A percentile compares a stretch with the other conserved stretches of the same genome.
phyloP scores from a whole-genome alignment of 2,113 vertebrate genomes.

The Macaca fascicularis region DNA sequence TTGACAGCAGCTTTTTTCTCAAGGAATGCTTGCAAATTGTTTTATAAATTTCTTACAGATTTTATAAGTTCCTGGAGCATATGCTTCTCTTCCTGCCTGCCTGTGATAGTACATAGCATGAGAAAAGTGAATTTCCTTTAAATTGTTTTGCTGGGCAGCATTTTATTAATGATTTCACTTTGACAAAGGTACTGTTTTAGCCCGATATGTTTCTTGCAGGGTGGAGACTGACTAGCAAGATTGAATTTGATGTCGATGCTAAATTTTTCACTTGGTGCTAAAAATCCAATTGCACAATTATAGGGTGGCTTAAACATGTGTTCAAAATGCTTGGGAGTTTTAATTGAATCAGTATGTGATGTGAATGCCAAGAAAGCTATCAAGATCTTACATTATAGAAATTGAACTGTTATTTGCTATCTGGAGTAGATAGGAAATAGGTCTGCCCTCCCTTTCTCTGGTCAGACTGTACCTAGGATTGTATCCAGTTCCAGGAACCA shows the following conservation, averaged over 20 bases:
- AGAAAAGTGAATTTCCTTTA: neutral
- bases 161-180: constrained; percentile 20
- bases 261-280: neutral
- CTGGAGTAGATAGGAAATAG: neutral
- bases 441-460: neutral
- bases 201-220: neutral
- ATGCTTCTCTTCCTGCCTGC: neutral
- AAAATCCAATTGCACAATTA: neutral
- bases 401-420: neutral
- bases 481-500: neutral
- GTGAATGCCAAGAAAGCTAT: neutral
- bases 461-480: neutral
- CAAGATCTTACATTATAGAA: neutral
- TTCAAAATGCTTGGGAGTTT: neutral
- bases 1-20: neutral
- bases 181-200: neutral
- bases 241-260: neutral
- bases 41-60: neutral
- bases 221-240: neutral
- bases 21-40: neutral
- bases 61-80: neutral
- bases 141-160: neutral
- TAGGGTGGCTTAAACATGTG: neutral
- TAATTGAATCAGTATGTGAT: neutral
- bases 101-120: neutral